Evolutionary conservation across 2,888 invertebrate genomes (phyloP).

Genomic region (Apodemia arnacis): DNA sequence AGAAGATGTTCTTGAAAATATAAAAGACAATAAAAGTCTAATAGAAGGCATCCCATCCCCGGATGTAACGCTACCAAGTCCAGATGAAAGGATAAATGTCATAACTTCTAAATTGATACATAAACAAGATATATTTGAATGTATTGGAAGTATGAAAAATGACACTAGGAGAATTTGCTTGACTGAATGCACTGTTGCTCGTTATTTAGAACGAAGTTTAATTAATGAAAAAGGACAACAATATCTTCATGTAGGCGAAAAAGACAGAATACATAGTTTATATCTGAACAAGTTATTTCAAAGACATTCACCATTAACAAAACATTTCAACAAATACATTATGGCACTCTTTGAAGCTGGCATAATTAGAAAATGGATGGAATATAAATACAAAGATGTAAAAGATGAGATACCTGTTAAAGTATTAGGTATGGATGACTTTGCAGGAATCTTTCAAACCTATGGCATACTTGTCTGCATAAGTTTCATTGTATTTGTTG

Average conservation of each 20-base stretch:
- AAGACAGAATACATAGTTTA: constrained; percentile 91
- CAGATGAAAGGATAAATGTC: constrained; percentile 88
- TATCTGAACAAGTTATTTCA: constrained; percentile 90
- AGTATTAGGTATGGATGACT: constrained; percentile 89
- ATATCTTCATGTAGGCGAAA: constrained; percentile 90
- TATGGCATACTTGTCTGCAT: constrained; percentile 85
- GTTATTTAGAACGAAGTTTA: constrained; percentile 89
- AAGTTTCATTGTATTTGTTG: constrained; percentile 87
- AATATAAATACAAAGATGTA: constrained; percentile 89
- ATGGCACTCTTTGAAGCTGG: constrained; percentile 90
- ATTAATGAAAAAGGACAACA: constrained; percentile 91
- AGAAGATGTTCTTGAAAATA: constrained; percentile 90
- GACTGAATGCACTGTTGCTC: constrained; percentile 91
- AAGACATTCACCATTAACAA: constrained; percentile 90
- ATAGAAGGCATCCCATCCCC: constrained; percentile 92
- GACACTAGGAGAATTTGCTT: constrained; percentile 86
- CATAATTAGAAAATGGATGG: constrained; percentile 91
- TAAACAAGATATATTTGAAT: constrained; percentile 88
- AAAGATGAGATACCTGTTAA: constrained; percentile 90
- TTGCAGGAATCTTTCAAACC: constrained; percentile 89
- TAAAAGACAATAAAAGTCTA: constrained; percentile 86
- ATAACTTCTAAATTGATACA: constrained; percentile 90
- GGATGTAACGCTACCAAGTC: constrained; percentile 90
- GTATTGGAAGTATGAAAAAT: constrained; percentile 88
- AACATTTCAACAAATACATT: constrained; percentile 89